These are phyloP conservation scores for Xenopus petersii DNA, from an alignment of 2,797 vertebrate species.

Conservation along the genomic window DNA sequence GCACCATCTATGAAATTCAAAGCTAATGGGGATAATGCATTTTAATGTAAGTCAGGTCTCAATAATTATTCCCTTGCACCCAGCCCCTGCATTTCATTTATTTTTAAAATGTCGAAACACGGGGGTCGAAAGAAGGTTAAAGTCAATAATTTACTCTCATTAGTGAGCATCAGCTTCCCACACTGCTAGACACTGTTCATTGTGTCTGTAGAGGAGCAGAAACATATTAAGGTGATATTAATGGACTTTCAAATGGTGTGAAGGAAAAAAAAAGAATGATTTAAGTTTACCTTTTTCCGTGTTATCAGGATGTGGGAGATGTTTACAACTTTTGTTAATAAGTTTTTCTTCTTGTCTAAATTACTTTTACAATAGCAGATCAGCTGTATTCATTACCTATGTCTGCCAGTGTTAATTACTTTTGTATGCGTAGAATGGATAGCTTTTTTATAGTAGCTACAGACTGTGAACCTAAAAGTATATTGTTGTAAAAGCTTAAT, in stretches of 20 bases:
- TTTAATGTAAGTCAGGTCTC: slow-evolving; percentile 42
- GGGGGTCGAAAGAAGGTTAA: slow-evolving; percentile 41
- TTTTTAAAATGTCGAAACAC: slow-evolving; percentile 37
- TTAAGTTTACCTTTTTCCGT: slow-evolving; percentile 31
- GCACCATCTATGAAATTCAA: slow-evolving; percentile 20
- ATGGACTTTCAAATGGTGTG: slow-evolving; percentile 44
- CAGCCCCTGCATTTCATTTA: slow-evolving; percentile 31
- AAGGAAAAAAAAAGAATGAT: slow-evolving; percentile 24
- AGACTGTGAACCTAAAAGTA: slow-evolving; percentile 25
- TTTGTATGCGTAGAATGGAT: slow-evolving; percentile 6
- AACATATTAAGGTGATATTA: slow-evolving; percentile 40
- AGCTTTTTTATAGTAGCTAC: background rate
- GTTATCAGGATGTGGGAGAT: slow-evolving; percentile 38
- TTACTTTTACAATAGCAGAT: slow-evolving; percentile 37
- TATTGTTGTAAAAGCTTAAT: slow-evolving; percentile 39
- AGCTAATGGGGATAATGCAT: slow-evolving; percentile 35
- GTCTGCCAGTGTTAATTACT: slow-evolving; percentile 39
- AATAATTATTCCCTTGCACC: slow-evolving; percentile 32
- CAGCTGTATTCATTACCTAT: slow-evolving; percentile 29
- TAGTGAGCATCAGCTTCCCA: slow-evolving; percentile 33
- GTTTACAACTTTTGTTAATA: slow-evolving; percentile 48
- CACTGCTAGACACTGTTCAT: slow-evolving; percentile 22
- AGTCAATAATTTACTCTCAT: slow-evolving; percentile 37
- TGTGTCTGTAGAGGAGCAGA: slow-evolving; percentile 35
- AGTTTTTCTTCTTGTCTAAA: slow-evolving; percentile 45